Evolutionary conservation across 2,797 vertebrate genomes (phyloP).

Genomic region (Tapera naevia): DNA sequence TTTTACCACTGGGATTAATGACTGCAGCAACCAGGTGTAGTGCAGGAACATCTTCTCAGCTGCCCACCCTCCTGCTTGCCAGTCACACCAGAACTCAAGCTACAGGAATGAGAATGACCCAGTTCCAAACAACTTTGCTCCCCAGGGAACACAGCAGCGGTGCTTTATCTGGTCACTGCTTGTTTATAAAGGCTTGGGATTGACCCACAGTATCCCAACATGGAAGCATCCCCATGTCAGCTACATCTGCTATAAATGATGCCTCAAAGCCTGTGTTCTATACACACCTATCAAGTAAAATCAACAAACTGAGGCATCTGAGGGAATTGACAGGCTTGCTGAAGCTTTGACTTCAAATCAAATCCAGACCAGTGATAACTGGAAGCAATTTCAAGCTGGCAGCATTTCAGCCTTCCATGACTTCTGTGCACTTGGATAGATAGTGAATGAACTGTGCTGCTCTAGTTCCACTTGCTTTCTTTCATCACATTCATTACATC

Average conservation of each 20-base stretch:
- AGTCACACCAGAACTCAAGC: neutral
- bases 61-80: neutral
- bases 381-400: slow-evolving; percentile 21
- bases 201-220: neutral
- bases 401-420: neutral
- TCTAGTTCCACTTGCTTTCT: neutral
- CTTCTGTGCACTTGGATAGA: accelerated
- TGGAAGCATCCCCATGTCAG: neutral
- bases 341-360: neutral
- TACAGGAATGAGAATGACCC: neutral
- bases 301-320: neutral
- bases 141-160: neutral
- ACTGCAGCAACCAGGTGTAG: neutral
- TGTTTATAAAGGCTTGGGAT: neutral
- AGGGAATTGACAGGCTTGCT: neutral
- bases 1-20: neutral
- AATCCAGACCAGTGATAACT: neutral
- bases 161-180: neutral
- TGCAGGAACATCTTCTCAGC: neutral
- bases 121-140: neutral
- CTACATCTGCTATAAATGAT: neutral
- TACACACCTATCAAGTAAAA: neutral
- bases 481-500: neutral
- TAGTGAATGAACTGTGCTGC: neutral
- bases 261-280: neutral